Evolutionary conservation across 2,797 vertebrate species (phyloP).

Genomic region (Aulostomus chinensis): DNA sequence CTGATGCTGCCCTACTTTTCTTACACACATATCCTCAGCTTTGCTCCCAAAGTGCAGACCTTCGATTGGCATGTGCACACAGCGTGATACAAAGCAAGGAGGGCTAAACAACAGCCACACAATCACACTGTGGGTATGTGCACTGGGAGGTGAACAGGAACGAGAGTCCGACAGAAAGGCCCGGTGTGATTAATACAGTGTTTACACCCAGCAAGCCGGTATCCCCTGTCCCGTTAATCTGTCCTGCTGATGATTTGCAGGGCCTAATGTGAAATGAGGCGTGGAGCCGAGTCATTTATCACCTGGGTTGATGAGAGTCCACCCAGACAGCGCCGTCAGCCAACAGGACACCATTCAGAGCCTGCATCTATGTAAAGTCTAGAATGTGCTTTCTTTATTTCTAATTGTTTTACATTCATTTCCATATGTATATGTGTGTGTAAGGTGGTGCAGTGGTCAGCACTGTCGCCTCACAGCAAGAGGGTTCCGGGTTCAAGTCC

Average conservation of each 20-base stretch:
- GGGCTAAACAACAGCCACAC: slow-evolving; percentile 9
- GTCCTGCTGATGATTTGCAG: slow-evolving; percentile 52
- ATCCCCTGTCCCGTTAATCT: slow-evolving; percentile 53
- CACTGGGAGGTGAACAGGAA: not conserved
- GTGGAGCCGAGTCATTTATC: slow-evolving; percentile 53
- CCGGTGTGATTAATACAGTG: slow-evolving; percentile 56
- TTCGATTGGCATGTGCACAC: slow-evolving; percentile 58
- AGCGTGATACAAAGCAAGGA: slow-evolving; percentile 52
- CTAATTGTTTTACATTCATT: too few species aligned
- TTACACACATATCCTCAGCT: slow-evolving; percentile 2
- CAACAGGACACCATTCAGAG: slow-evolving; percentile 4
- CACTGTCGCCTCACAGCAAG: too few species aligned
- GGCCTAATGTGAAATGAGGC: slow-evolving; percentile 71
- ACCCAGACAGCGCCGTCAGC: slow-evolving; percentile 13
- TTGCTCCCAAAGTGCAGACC: slow-evolving; percentile 24
- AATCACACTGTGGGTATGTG: not conserved
- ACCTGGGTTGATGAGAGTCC: slow-evolving; percentile 46
- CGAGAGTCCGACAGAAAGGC: slow-evolving; percentile 20
- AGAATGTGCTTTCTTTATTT: too few species aligned
- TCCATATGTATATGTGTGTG: too few species aligned
- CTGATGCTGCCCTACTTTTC: slow-evolving; percentile 45
- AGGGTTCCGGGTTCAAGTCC: too few species aligned
- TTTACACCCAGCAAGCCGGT: slow-evolving; percentile 43
- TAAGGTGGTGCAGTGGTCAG: too few species aligned
- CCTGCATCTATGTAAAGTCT: too few species aligned